Evolutionary conservation across 2,888 invertebrate genomes (phyloP).

Genomic region (Pherbina coryleti): DNA sequence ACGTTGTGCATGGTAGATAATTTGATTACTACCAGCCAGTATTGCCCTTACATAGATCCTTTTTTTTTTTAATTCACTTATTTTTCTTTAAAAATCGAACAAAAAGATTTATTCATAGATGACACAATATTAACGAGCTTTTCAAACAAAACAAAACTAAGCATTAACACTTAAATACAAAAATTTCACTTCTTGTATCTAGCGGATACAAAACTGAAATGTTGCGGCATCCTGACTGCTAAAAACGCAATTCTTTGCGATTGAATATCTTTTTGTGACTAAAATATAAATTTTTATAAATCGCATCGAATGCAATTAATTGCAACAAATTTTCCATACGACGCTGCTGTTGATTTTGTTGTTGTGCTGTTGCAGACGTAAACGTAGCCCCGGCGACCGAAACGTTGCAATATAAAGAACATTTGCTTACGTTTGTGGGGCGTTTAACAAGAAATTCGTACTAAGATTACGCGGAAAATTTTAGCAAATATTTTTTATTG

Average conservation of each 20-base stretch:
- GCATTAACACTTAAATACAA: neutral
- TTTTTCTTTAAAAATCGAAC: too few relatives aligned
- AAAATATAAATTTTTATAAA: constrained; percentile 2
- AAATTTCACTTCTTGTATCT: constrained; percentile 7
- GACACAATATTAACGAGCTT: neutral
- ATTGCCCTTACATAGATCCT: too few relatives aligned
- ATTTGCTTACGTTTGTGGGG: neutral
- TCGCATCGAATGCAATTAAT: neutral
- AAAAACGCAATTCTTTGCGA: neutral
- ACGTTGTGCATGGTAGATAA: neutral
- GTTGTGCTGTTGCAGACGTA: neutral
- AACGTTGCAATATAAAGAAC: neutral
- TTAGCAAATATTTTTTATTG: neutral
- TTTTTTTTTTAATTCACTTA: too few relatives aligned
- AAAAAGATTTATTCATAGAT: too few relatives aligned
- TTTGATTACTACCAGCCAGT: neutral
- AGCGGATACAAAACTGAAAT: neutral
- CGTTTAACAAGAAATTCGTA: neutral
- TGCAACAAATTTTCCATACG: constrained; percentile 21
- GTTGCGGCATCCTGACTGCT: neutral
- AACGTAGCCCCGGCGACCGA: neutral
- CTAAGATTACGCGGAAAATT: neutral
- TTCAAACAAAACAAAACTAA: neutral
- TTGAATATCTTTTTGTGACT: constrained; percentile 12
- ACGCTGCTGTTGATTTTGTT: neutral